Evolutionary conservation across 64 coral and sea anemone species (phyloP).

Genomic region (Montipora cactus): DNA sequence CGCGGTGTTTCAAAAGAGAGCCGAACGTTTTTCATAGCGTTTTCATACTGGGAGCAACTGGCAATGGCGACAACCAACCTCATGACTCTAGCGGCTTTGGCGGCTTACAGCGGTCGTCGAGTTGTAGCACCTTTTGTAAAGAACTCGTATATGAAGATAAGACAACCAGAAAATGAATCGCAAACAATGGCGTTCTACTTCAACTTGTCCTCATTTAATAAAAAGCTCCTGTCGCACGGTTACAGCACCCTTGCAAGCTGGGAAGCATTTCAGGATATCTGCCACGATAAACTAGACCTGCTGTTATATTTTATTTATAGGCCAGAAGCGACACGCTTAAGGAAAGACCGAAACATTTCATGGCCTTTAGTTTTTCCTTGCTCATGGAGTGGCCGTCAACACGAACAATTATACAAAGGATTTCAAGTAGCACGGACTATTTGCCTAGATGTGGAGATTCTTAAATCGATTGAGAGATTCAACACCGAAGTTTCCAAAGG

Average conservation of each 20-base stretch:
- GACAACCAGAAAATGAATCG: background rate
- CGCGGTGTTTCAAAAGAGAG: background rate
- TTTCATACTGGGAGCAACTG: constrained; percentile 95
- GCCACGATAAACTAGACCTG: constrained; percentile 73
- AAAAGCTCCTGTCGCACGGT: constrained; percentile 61
- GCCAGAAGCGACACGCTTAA: constrained; percentile 45
- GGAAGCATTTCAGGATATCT: constrained; percentile 74
- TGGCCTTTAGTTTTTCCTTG: constrained; percentile 73
- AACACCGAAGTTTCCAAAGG: constrained; percentile 70
- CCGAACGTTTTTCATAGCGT: constrained; percentile 86
- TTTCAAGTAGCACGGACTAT: background rate
- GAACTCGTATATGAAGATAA: constrained; percentile 76
- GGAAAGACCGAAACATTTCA: constrained; percentile 57
- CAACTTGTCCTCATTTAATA: constrained; percentile 65
- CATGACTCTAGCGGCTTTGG: constrained; percentile 71
- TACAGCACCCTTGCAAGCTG: constrained; percentile 72
- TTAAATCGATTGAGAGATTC: constrained; percentile 57
- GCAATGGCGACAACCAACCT: constrained; percentile 87
- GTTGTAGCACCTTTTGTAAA: constrained; percentile 95
- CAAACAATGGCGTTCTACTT: constrained; percentile 79
- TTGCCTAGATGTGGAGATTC: background rate
- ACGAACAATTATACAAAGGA: background rate
- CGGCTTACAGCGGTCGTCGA: constrained; percentile 58
- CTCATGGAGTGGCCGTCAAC: constrained; percentile 59
- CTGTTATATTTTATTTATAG: constrained; percentile 76